Evolutionary conservation across 1,140 invertebrate species (phyloP), one percentile per base, ranked within the genome.

Genomic region (Uloborus diversus): DNA sequence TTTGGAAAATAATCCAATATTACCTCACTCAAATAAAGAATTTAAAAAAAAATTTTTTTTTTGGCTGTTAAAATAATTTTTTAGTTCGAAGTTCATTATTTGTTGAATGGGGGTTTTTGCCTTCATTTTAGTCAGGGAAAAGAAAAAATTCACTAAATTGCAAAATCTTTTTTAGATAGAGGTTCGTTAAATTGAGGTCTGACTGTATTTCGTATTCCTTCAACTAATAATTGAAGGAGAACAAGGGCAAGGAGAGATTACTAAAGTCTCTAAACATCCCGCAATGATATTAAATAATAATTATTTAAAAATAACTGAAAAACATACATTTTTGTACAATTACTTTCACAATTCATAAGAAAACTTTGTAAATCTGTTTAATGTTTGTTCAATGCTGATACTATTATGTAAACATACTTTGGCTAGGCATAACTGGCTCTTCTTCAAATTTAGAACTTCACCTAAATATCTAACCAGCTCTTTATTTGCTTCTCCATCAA

Each of bases 401-500:
- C 27, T 5, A 27, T 14, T 9, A 28, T 30, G 27, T 27, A 59
- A 64, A 37, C 23, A 27, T 79, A 93, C 92, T 85, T 88, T 90
- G 51, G 92, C 91, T 42, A 94, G 84, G 1, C 87, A 87, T 1
- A 94, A 87, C 76, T 92, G 90, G 76, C 90, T 92, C 86, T 93
- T 94, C 80, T 89, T 89, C 0, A 93, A 81, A 20, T 89, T 90
- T 11, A 94, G 85, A 32, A 93, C 84, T 81, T 90, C 89, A 0
- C 92, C 88, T 17, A 94, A 85, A 84, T 90, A 94, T 86, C 92
- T 92, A 0, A 94, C 86, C 9, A 94, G 87, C 85, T 93, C 92
- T 42, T 89, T 88, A 83, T 94, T 94, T 5, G 93, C 93, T 87
- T 93, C 92, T 3, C 93, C 93, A 84, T 94, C 93, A 4, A 91